Evolutionary conservation across 2,113 vertebrate species (phyloP), one percentile per base, ranked within the genome.

Genomic region (Pyxicephalus adspersus): DNA sequence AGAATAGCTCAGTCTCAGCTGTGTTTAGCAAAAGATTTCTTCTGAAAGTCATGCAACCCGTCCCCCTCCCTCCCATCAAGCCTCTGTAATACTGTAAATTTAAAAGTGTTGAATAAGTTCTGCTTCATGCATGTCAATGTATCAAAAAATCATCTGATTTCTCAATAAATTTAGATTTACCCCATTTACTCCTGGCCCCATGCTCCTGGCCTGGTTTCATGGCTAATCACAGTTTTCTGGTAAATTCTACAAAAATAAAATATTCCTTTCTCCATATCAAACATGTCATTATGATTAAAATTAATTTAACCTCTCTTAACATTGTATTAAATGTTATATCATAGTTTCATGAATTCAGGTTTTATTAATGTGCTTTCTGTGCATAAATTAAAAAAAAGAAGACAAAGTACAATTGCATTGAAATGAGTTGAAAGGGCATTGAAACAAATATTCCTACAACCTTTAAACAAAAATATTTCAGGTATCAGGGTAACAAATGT

Each of bases 281-380:
- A 57, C 57, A 29, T 73, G 70, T 73, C 70, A 73, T 73, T 73
- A 55, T 73, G 54, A 73, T 73, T 73, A 73, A 57, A 73, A 73
- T 73, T 22, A 73, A 73, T 58, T 73, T 73, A 73, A 73, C 70
- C 70, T 73, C 70, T 57, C 70, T 73, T 73, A 73, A 73, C 70
- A 73, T 73, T 73, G 70, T 73, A 52, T 58, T 57, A 73, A 73
- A 73, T 73, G 70, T 73, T 52, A 73, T 73, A 54, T 57, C 70
- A 73, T 58, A 58, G 50, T 73, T 57, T 73, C 57, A 73, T 73
- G 70, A 54, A 73, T 57, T 52, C 70, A 58, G 70, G 52, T 29
- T 73, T 73, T 73, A 57, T 58, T 73, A 13, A 28, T 17, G 52
- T 57, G 20, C 5, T 73, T 73, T 73, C 57, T 73, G 70, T 54